phyloP scores from a whole-genome alignment of 2,113 vertebrate species.

The Diadophis punctatus region DNA sequence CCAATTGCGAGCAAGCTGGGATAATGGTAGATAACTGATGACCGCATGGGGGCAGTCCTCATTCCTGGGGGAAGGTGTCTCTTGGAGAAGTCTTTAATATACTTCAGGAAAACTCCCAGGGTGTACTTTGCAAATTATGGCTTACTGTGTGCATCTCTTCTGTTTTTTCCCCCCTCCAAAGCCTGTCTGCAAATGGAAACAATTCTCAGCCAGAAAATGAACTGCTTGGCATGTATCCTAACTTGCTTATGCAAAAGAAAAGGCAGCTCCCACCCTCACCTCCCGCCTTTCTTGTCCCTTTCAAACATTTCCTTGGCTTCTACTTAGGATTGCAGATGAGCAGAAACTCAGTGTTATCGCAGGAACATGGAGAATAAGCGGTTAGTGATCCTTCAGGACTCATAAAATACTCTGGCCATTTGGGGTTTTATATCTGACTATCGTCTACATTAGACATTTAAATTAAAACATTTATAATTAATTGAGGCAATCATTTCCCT shows the following conservation, averaged over 20 bases:
- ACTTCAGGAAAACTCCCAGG: background rate
- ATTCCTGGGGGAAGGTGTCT: background rate
- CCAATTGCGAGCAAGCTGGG: background rate
- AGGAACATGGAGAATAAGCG: slow-evolving; percentile 44
- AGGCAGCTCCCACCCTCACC: background rate
- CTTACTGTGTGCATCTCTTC: background rate
- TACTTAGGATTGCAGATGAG: background rate
- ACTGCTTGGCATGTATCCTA: background rate
- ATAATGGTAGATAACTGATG: background rate
- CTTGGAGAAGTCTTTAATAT: background rate
- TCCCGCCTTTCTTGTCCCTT: background rate
- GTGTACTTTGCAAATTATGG: background rate
- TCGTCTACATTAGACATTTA: slow-evolving; percentile 60
- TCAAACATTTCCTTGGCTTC: slow-evolving; percentile 23
- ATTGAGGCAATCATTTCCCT: slow-evolving; percentile 62
- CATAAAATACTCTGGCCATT: slow-evolving; percentile 52
- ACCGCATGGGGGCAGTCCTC: background rate
- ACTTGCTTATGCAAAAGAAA: slow-evolving; percentile 40
- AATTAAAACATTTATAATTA: slow-evolving; percentile 69
- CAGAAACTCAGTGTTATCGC: slow-evolving; percentile 34
- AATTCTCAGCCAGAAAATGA: slow-evolving; percentile 9
- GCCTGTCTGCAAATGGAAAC: slow-evolving; percentile 9
- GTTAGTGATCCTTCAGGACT: slow-evolving; percentile 56
- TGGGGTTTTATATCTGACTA: slow-evolving; percentile 52
- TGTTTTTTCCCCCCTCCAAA: rapidly evolving